Conservation (phyloP, 2,797 vertebrate genomes). For the Phoxinus dragarum region DNA sequence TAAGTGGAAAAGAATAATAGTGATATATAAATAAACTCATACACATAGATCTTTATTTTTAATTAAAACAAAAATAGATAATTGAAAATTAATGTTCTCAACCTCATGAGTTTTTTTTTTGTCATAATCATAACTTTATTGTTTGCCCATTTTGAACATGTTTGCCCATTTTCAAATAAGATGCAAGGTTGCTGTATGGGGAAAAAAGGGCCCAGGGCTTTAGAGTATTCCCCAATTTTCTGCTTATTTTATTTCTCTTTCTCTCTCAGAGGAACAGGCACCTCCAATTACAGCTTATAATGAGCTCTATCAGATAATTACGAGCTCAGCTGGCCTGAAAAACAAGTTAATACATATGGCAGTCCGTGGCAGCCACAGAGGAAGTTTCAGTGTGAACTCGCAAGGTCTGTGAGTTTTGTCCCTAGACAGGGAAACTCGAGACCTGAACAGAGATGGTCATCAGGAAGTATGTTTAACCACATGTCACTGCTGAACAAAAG, state of each 20-base stretch:
- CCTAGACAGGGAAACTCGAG: conserved; percentile 33
- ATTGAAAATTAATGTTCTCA: not conserved
- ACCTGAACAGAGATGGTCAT: conserved; percentile 31
- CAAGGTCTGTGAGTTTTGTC: conserved; percentile 15
- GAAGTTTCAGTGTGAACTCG: conserved; percentile 30
- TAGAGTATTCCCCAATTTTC: conserved; percentile 18
- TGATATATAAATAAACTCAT: conserved; percentile 48
- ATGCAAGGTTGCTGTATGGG: conserved; percentile 33
- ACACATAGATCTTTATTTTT: conserved; percentile 79
- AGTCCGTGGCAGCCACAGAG: conserved; percentile 29
- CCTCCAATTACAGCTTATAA: conserved; percentile 80
- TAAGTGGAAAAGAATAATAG: conserved; percentile 68
- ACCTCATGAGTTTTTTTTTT: not conserved
- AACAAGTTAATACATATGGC: conserved; percentile 68
- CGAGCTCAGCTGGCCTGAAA: conserved; percentile 83
- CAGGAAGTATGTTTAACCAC: conserved; percentile 39
- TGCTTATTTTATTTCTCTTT: conserved; percentile 31
- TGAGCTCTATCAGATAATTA: conserved; percentile 82
- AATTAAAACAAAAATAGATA: conserved; percentile 70
- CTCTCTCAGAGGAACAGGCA: conserved; percentile 53
- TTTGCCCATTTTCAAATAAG: conserved; percentile 53
- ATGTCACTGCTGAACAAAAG: conserved; percentile 36
- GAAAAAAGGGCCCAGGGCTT: conserved; percentile 42
- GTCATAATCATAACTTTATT: not conserved
- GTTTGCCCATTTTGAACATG: not conserved